Conservation (phyloP, 2,888 invertebrate species). For the Listrodromus nycthemerus region DNA sequence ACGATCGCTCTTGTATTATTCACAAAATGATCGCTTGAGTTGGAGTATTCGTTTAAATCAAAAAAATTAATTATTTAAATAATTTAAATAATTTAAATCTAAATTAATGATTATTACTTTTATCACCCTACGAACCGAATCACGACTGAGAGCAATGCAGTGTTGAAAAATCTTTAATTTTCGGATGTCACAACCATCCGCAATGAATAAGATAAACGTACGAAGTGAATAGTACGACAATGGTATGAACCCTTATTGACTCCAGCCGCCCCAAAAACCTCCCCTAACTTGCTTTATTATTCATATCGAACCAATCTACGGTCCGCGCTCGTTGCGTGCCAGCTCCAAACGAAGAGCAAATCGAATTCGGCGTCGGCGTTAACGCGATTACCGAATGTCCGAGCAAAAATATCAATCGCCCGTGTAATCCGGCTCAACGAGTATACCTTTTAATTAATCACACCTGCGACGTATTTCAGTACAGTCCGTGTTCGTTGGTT, state of each 20-base stretch:
- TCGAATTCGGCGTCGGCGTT: conserved; percentile 79
- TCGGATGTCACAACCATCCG: not conserved
- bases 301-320: conserved; percentile 68
- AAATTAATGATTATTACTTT: too few relatives aligned
- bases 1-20: too few relatives aligned
- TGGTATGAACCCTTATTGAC: not conserved
- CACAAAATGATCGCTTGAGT: too few relatives aligned
- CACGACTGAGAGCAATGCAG: too few relatives aligned
- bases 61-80: too few relatives aligned
- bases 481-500: not conserved
- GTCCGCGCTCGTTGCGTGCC: conserved; percentile 55
- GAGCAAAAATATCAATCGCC: conserved; percentile 80
- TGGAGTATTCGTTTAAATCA: too few relatives aligned
- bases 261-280: conserved; percentile 26
- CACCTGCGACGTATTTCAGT: conserved; percentile 77
- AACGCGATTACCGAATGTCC: conserved; percentile 78
- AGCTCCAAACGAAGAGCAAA: conserved; percentile 74
- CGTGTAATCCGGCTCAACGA: conserved; percentile 80
- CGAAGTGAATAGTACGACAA: not conserved
- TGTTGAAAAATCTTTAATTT: not conserved
- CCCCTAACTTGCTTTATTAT: conserved; percentile 68
- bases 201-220: not conserved
- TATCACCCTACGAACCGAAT: too few relatives aligned
- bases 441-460: conserved; percentile 80
- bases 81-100: too few relatives aligned